Evolutionary conservation across 2,888 invertebrate genomes (phyloP), one percentile per base, ranked within the genome.

Genomic region (Nowickia ferox): DNA sequence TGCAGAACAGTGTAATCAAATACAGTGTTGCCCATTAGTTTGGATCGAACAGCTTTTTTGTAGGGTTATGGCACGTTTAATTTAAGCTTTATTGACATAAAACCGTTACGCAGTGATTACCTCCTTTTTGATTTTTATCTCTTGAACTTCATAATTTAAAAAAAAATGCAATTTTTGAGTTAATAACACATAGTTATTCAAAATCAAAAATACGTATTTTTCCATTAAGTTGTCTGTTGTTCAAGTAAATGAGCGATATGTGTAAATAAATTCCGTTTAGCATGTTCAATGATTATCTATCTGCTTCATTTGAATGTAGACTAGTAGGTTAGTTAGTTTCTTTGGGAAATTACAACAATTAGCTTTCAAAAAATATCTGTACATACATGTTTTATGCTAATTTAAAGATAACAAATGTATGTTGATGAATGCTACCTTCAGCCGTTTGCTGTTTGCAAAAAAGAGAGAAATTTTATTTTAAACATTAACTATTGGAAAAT

Each of bases 351-450:
- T 59, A 44, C 66, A 76, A 17, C 57, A 79, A 68, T 69, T 69
- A 63, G 69, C 69, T 76, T 69, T 82, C 57, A 55, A 51, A 69
- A 63, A 75, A 63, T 65, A 38, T 30, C 51, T 40, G 42, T 55
- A 46, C 65, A 46, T 40, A 19, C 65, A 9, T 82, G 76, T 66
- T 72, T 65, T 72, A 72, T 83, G 77, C 19, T 83, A 77, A 83
- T 77, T 77, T 51, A 48, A 40, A 71, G 69, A 82, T 75, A 81
- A 69, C 38, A 75, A 38, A 75, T 59, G 19, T 48, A n/a, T 61
- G 30, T 55, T 53, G 76, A 46, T 75, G 61, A 69, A 42, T 55
- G 15, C 51, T 72, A 42, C 30, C 51, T 72, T 65, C 22, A 57
- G 38, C 57, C 15, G 30, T 53, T 30, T 76, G 30, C 5, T 71